Conservation (phyloP, 2,888 invertebrate genomes). For the Mythimna pallens region DNA sequence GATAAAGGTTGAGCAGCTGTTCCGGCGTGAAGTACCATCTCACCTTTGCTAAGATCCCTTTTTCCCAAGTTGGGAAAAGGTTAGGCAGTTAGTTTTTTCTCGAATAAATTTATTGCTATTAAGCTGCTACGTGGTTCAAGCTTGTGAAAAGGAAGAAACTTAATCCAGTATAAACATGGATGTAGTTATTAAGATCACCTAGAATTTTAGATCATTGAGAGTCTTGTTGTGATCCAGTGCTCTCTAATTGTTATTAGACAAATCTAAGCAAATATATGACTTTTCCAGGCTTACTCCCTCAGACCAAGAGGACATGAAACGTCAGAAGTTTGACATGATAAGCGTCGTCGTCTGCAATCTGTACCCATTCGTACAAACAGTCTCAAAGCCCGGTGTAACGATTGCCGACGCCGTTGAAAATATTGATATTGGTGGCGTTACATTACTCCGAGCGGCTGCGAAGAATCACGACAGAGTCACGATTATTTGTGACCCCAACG, state of each 20-base stretch:
- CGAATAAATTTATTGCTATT: background rate
- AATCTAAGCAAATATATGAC: background rate
- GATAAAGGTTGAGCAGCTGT: too few species aligned
- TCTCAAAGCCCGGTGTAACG: slow-evolving; percentile 95
- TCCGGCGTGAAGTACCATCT: too few species aligned
- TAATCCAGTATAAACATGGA: background rate
- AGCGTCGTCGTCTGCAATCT: slow-evolving; percentile 98
- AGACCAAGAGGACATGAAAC: slow-evolving; percentile 95
- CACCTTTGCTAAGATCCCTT: too few species aligned
- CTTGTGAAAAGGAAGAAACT: background rate
- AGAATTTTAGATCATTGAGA: background rate
- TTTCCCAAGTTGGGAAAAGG: too few species aligned
- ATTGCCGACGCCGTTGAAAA: slow-evolving; percentile 98
- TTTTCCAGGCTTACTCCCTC: slow-evolving; percentile 92
- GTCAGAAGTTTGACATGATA: slow-evolving; percentile 95
- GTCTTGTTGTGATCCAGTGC: background rate
- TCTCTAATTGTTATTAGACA: background rate
- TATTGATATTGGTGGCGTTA: slow-evolving; percentile 99
- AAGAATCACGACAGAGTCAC: slow-evolving; percentile 99
- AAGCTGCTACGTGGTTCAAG: background rate
- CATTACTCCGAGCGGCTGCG: slow-evolving; percentile 98
- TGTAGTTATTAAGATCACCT: background rate
- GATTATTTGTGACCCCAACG: slow-evolving; percentile 97
- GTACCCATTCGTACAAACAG: slow-evolving; percentile 98
- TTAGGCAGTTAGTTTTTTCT: background rate